A percentile compares a stretch with the other conserved stretches of the same genome.
Evolutionary conservation across 2,797 vertebrate species (phyloP).

Genomic region (Malacoctenus gilli): DNA sequence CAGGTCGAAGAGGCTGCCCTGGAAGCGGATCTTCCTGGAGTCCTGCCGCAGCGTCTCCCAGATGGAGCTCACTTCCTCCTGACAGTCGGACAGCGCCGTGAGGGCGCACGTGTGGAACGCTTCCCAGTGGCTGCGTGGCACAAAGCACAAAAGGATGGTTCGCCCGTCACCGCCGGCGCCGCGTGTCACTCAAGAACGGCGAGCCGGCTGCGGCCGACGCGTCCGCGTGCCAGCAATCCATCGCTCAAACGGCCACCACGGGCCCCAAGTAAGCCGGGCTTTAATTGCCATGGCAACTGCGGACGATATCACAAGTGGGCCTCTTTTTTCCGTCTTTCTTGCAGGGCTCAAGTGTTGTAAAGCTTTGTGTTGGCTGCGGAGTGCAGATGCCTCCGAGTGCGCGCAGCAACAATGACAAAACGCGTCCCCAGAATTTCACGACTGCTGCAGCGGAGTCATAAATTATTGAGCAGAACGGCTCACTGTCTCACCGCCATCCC

Average conservation of each 20-base stretch:
- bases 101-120: slow-evolving; percentile 82
- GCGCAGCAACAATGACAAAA: slow-evolving; percentile 67
- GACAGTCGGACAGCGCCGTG: slow-evolving; percentile 76
- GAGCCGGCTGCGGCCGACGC: slow-evolving; percentile 37
- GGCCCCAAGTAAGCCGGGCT: slow-evolving; percentile 58
- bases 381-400: slow-evolving; percentile 34
- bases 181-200: too few relatives aligned
- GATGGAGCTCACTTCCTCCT: slow-evolving; percentile 79
- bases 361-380: slow-evolving; percentile 51
- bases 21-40: slow-evolving; percentile 82
- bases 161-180: slow-evolving; percentile 18
- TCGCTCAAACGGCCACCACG: slow-evolving; percentile 46
- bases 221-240: slow-evolving; percentile 56
- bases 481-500: slow-evolving; percentile 69
- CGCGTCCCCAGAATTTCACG: slow-evolving; percentile 70
- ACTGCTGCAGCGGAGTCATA: slow-evolving; percentile 76
- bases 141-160: too few relatives aligned
- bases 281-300: slow-evolving; percentile 73
- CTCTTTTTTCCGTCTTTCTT: slow-evolving; percentile 39
- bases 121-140: slow-evolving; percentile 82
- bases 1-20: slow-evolving; percentile 83
- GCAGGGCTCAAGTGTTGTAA: slow-evolving; percentile 52
- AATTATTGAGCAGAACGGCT: slow-evolving; percentile 77
- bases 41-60: slow-evolving; percentile 83
- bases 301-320: slow-evolving; percentile 61